These are phyloP conservation scores for Epizoanthus illoricatus DNA, from an alignment of 92 coral and sea anemone genomes.

Conservation along the genomic window DNA sequence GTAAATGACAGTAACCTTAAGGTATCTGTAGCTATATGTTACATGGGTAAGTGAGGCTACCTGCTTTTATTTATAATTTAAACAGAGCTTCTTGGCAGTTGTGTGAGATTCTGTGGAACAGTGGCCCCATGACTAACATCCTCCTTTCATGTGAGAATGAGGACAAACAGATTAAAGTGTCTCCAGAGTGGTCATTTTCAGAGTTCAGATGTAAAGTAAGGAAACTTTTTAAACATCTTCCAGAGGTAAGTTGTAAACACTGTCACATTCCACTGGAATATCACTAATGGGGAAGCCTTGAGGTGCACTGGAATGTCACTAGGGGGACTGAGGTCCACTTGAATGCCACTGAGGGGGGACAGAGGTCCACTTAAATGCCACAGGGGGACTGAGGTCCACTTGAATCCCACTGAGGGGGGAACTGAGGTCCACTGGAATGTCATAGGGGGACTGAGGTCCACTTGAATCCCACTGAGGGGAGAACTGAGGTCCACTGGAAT, in stretches of 20 bases:
- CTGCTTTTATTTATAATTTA: neutral
- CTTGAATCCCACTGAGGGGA: too few relatives aligned
- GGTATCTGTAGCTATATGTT: too few relatives aligned
- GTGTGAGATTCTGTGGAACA: neutral
- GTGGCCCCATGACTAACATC: constrained; percentile 43
- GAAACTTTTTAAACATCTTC: constrained; percentile 64
- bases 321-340: too few relatives aligned
- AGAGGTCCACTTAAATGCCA: too few relatives aligned
- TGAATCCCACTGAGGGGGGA: too few relatives aligned
- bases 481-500: too few relatives aligned
- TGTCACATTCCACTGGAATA: neutral
- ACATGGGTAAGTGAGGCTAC: neutral
- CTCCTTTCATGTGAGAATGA: constrained; percentile 66
- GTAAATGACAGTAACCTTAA: too few relatives aligned
- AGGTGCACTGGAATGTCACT: too few relatives aligned
- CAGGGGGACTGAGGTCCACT: too few relatives aligned
- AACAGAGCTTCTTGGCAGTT: neutral
- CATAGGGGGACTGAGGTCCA: too few relatives aligned
- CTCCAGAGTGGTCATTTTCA: constrained; percentile 52
- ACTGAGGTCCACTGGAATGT: too few relatives aligned
- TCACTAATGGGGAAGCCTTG: neutral
- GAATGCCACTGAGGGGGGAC: too few relatives aligned
- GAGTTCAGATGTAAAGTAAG: constrained; percentile 65
- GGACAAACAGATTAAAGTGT: constrained; percentile 58
- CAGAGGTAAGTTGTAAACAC: constrained; percentile 49